Percentiles rank a stretch among this genome's conserved stretches.
Conservation (phyloP, 2,888 invertebrate genomes). For the Cyrtodaria siliqua region DNA sequence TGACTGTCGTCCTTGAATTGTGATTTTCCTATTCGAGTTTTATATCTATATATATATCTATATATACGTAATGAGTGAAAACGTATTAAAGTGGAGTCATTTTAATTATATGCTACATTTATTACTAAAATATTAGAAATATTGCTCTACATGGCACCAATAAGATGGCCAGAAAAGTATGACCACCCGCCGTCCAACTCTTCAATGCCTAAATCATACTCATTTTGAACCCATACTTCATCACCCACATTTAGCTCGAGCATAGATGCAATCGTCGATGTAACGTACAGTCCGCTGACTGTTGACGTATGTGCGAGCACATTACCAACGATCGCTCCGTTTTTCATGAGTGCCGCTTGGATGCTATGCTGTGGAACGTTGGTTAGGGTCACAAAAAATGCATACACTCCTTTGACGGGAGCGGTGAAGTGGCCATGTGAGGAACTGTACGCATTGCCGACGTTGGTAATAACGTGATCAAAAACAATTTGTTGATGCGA, state of each 20-base stretch:
- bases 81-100: too few species aligned
- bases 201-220: neutral
- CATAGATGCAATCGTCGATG: neutral
- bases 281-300: neutral
- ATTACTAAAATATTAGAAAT: too few species aligned
- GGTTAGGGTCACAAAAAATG: neutral
- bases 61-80: too few species aligned
- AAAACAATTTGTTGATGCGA: conserved; percentile 43
- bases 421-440: conserved; percentile 32
- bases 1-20: too few species aligned
- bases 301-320: neutral
- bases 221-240: conserved; percentile 1
- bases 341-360: neutral
- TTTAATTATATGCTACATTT: too few species aligned
- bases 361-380: neutral
- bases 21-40: too few species aligned
- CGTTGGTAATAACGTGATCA: conserved; percentile 41
- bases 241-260: neutral
- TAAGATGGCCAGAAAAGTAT: too few species aligned
- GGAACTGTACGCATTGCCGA: conserved; percentile 30
- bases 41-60: too few species aligned
- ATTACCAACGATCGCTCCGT: neutral
- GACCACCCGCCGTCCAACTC: too few species aligned
- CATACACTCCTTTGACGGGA: conserved; percentile 36
- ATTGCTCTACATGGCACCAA: too few species aligned